These are phyloP conservation scores for Epinephelus fuscoguttatus DNA, from an alignment of 2,113 vertebrate species.

Conservation along the genomic window DNA sequence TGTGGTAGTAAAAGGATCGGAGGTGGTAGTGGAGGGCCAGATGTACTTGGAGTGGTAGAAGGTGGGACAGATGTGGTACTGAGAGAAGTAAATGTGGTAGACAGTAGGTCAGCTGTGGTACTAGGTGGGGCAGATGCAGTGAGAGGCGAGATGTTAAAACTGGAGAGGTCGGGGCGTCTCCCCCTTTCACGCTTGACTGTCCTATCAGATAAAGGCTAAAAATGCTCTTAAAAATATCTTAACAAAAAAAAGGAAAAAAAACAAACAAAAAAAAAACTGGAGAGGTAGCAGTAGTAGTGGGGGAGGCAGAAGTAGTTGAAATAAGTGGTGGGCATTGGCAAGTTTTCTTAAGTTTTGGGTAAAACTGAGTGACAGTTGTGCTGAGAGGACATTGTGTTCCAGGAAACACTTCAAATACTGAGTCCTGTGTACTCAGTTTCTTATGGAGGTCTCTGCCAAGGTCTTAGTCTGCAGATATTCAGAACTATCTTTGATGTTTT, in stretches of 20 bases:
- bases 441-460: background rate
- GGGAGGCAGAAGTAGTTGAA: conserved; percentile 3
- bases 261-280: too few relatives aligned
- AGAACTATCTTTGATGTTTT: background rate
- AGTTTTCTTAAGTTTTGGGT: accelerated
- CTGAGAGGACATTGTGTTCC: background rate
- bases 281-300: too few relatives aligned
- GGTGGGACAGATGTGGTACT: background rate
- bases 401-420: conserved; percentile 8
- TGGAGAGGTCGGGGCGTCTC: too few relatives aligned
- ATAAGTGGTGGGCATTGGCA: background rate
- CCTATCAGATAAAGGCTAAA: too few relatives aligned
- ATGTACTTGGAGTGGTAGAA: background rate
- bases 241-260: too few relatives aligned
- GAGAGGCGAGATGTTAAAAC: background rate
- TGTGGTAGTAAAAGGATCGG: background rate
- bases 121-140: too few relatives aligned
- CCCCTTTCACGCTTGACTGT: too few relatives aligned
- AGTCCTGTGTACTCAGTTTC: background rate
- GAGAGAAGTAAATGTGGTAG: background rate
- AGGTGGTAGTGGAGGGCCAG: background rate
- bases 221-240: too few relatives aligned
- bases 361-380: conserved; percentile 11
- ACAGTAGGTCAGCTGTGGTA: background rate
- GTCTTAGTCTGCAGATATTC: conserved; percentile 24